A percentile compares a stretch with the other conserved stretches of the same genome.
phyloP scores from a whole-genome alignment of 2,113 vertebrate species.

The Motacilla tschutschensis region DNA sequence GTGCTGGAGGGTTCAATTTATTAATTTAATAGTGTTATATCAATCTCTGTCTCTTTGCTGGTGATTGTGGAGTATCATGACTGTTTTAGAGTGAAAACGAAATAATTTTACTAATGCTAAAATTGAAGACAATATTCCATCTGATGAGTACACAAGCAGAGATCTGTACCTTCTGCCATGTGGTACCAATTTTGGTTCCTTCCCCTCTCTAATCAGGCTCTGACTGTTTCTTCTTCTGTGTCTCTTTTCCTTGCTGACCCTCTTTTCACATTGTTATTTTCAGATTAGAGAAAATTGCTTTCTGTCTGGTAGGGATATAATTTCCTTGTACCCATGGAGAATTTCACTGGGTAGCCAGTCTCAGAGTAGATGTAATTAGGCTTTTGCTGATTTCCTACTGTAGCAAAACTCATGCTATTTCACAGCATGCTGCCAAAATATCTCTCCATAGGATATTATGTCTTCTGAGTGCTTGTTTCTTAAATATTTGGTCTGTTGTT shows the following conservation, averaged over 20 bases:
- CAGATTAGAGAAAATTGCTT: constrained; percentile 31
- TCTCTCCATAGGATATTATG: neutral
- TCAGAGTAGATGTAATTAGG: neutral
- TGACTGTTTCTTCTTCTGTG: neutral
- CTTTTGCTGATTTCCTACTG: neutral
- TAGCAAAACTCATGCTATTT: neutral
- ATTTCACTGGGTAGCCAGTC: neutral
- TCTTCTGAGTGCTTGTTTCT: neutral
- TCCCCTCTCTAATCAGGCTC: neutral
- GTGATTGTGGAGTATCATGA: neutral
- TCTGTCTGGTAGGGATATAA: neutral
- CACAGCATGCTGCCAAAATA: neutral
- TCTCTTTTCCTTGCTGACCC: neutral
- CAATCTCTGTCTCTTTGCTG: neutral
- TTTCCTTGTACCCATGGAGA: neutral
- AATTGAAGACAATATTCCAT: neutral
- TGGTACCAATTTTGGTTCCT: neutral
- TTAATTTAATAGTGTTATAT: neutral
- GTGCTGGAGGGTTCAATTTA: neutral
- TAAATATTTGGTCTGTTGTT: neutral
- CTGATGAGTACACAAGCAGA: neutral
- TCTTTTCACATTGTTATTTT: constrained; percentile 27
- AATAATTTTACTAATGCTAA: neutral
- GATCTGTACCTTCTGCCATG: neutral
- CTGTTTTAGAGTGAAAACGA: neutral